These are phyloP conservation scores for Oceanodroma tethys DNA, from an alignment of 2,113 vertebrate species.

Conservation along the genomic window DNA sequence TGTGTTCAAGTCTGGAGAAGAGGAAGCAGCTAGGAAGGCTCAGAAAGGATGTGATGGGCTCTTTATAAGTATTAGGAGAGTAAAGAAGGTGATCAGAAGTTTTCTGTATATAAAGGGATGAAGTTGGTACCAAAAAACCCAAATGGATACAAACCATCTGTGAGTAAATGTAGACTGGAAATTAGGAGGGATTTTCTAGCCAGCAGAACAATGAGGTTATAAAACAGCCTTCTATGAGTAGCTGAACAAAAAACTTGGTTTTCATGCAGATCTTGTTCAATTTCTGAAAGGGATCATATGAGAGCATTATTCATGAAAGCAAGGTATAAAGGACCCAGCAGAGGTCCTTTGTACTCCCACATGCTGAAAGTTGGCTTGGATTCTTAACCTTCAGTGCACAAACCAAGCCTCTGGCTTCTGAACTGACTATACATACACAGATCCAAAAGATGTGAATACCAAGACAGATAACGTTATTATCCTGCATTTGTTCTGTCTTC, in stretches of 20 bases:
- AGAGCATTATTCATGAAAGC: not conserved
- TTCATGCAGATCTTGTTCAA: not conserved
- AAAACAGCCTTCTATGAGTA: not conserved
- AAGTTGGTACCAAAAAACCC: accelerated
- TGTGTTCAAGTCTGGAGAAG: not conserved
- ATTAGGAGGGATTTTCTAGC: not conserved
- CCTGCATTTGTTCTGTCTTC: not conserved
- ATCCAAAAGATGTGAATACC: not conserved
- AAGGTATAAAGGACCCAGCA: not conserved
- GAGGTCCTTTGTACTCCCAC: not conserved
- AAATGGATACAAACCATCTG: not conserved
- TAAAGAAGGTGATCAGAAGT: not conserved
- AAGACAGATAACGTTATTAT: not conserved
- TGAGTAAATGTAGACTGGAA: not conserved
- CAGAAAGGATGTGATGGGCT: not conserved
- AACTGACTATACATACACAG: not conserved
- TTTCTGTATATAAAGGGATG: not conserved
- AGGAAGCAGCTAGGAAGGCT: not conserved
- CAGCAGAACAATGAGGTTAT: not conserved
- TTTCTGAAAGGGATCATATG: not conserved
- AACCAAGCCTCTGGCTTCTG: not conserved
- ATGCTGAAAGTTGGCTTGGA: not conserved
- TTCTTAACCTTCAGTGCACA: not conserved
- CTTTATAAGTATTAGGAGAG: not conserved
- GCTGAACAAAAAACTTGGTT: not conserved